These are phyloP conservation scores for Trilocha varians DNA, from an alignment of 2,888 invertebrate species.

Conservation along the genomic window DNA sequence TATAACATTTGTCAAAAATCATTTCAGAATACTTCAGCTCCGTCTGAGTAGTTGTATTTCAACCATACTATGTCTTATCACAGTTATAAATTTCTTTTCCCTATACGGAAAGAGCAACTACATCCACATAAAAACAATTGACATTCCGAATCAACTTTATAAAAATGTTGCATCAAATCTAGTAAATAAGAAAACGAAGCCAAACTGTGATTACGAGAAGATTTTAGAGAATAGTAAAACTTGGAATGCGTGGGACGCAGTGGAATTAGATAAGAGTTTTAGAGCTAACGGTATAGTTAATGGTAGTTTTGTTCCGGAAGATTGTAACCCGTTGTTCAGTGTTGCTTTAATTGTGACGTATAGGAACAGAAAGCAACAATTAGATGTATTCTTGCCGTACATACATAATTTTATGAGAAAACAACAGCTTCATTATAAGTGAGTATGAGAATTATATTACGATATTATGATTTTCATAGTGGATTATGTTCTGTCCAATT, in stretches of 20 bases:
- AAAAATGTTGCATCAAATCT: constrained; percentile 26
- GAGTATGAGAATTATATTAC: constrained; percentile 17
- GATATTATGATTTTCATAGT: too few species aligned
- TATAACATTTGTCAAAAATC: too few species aligned
- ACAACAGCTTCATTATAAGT: constrained; percentile 86
- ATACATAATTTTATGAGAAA: constrained; percentile 89
- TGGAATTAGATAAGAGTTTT: constrained; percentile 30
- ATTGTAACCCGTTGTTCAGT: constrained; percentile 66
- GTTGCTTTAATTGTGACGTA: constrained; percentile 88
- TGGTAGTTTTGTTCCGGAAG: constrained; percentile 41
- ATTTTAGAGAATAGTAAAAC: constrained; percentile 31
- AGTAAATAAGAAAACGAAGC: constrained; percentile 20
- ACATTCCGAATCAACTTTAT: constrained; percentile 29
- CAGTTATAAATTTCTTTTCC: constrained; percentile 31
- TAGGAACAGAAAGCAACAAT: constrained; percentile 82
- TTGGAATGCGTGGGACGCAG: constrained; percentile 29
- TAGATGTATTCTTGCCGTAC: constrained; percentile 84
- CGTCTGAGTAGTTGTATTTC: constrained; percentile 28
- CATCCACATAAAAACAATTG: constrained; percentile 27
- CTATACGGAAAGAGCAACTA: constrained; percentile 38
- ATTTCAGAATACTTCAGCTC: constrained; percentile 29
- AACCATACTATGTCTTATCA: constrained; percentile 23
- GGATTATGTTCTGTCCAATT: too few species aligned
- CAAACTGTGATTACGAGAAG: constrained; percentile 43
- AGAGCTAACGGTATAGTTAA: constrained; percentile 34